Base-by-base conservation (phyloP, 2,888 invertebrate genomes). In the Epirrhoe alternata region DNA sequence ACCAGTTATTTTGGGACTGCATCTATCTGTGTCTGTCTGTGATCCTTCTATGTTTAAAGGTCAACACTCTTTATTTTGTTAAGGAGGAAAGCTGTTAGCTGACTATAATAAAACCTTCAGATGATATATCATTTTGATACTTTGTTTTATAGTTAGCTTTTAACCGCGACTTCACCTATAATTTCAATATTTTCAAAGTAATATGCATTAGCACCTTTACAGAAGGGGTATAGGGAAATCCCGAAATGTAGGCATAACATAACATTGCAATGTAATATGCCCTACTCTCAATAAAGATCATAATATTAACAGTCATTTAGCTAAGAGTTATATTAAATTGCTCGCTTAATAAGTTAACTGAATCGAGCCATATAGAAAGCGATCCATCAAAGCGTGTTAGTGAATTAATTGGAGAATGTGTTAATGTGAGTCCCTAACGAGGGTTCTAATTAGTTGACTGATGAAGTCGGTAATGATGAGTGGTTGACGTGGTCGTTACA, bases 311-410 rank as follows among this genome's bases (percentile, higher is more conserved):
- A 10, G 8, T 42, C 42, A 42, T 62, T 54, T 38, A 61, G 42
- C 56, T 53, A 35, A 57, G 24, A 57, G 33, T 38, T 53, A 52
- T 59, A 58, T 53, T 56, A 66, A 52, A 67, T 65, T 67, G 56
- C 73, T 62, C 69, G 61, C 54, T 49, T 68, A 69, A 73, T 71
- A 69, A 72, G 66, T 71, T 66, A 73, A 72, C 69, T 67, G 70
- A 71, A 71, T 69, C 69, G 65, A 63, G 63, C 61, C 68, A 55
- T 68, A 69, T 71, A 73, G 72, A 72, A 70, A 66, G 69, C 60
- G 24, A 70, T 74, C 63, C 59, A 61, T 73, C 72, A 71, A 53
- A 56, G 50, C 52, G 60, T 53, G 52, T 68, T 59, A 68, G 70
- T 75, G 65, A 72, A 73, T 72, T 68, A 72, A 67, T 67, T 64